A percentile compares a stretch with the other conserved stretches of the same genome.
phyloP scores from a whole-genome alignment of 1,140 invertebrate species.

The Microplitis demolitor region DNA sequence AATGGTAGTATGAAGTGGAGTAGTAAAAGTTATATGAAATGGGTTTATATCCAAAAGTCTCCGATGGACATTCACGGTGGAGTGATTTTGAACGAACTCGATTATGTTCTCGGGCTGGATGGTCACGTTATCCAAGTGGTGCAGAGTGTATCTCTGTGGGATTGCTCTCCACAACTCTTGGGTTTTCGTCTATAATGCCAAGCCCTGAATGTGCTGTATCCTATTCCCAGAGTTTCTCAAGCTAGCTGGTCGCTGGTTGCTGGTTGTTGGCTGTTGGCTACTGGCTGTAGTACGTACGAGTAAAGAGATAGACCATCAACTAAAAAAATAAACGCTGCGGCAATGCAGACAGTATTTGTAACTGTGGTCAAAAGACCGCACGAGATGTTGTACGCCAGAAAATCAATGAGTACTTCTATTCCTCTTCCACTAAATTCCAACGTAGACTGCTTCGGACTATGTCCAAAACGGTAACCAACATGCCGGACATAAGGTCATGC shows the following conservation, averaged over 20 bases:
- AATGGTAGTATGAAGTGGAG: no score
- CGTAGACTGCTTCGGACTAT: not conserved
- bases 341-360: not conserved
- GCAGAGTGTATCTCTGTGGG: not conserved
- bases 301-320: not conserved
- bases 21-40: not conserved
- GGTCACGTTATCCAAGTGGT: conserved; percentile 1
- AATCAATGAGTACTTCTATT: not conserved
- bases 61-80: not conserved
- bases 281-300: not conserved
- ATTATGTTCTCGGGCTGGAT: conserved; percentile 9
- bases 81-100: conserved; percentile 6
- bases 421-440: not conserved
- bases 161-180: not conserved
- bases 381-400: not conserved
- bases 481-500: conserved; percentile 5
- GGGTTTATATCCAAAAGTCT: not conserved
- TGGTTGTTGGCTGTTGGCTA: no score
- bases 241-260: not conserved
- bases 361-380: not conserved
- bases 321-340: not conserved
- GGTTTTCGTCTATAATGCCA: not conserved
- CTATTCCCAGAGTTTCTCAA: not conserved
- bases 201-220: not conserved
- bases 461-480: not conserved